phyloP scores from a whole-genome alignment of 64 coral and sea anemone genomes.

The Montipora foliosa region DNA sequence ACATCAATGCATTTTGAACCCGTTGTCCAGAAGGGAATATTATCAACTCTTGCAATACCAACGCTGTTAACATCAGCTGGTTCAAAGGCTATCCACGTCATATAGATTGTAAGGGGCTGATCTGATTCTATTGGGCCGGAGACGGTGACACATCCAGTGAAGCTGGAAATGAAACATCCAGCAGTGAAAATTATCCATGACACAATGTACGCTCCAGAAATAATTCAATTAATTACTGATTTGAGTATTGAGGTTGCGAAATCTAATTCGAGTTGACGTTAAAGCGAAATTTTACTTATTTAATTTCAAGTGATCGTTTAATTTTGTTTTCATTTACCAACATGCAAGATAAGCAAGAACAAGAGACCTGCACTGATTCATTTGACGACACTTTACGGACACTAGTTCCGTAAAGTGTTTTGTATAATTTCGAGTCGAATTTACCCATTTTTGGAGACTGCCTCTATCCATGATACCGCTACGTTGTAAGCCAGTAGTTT shows the following conservation, averaged over 20 bases:
- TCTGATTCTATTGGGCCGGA: slow-evolving; percentile 62
- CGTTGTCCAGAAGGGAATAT: slow-evolving; percentile 78
- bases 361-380: too few relatives aligned
- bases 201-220: neutral
- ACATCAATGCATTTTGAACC: slow-evolving; percentile 81
- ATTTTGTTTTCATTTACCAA: too few relatives aligned
- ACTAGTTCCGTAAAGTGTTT: too few relatives aligned
- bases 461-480: slow-evolving; percentile 85
- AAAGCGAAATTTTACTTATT: neutral
- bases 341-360: too few relatives aligned
- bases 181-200: neutral
- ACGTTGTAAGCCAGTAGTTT: slow-evolving; percentile 49
- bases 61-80: neutral
- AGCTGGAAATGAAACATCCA: slow-evolving; percentile 2
- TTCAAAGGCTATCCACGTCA: slow-evolving; percentile 78
- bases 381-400: too few relatives aligned
- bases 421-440: neutral
- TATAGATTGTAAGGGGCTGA: neutral
- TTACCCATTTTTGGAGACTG: slow-evolving; percentile 36
- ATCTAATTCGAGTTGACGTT: too few relatives aligned
- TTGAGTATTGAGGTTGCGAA: neutral
- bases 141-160: slow-evolving; percentile 76
- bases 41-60: slow-evolving; percentile 40
- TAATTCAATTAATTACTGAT: neutral
- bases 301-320: too few relatives aligned